Percentiles rank a stretch among this genome's conserved stretches.
Evolutionary conservation across 2,797 vertebrate species (phyloP).

Genomic region (Phoebastria nigripes): DNA sequence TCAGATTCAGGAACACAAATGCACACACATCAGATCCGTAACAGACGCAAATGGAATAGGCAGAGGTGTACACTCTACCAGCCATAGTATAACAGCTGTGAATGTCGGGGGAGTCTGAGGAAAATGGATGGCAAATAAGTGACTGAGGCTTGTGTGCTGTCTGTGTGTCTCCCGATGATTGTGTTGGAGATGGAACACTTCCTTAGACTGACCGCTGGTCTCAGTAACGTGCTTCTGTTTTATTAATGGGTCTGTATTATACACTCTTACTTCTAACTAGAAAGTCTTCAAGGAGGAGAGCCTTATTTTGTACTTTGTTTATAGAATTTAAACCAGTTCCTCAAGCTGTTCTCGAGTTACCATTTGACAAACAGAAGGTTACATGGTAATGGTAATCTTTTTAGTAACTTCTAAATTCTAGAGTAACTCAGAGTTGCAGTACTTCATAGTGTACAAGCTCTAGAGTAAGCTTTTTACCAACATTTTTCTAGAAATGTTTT

Average conservation of each 20-base stretch:
- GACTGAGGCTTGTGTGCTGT: not conserved
- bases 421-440: not conserved
- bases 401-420: not conserved
- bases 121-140: not conserved
- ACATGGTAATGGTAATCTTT: not conserved
- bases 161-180: not conserved
- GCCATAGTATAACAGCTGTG: not conserved
- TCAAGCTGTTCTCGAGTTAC: not conserved
- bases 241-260: not conserved
- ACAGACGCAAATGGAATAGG: not conserved
- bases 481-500: not conserved
- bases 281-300: not conserved
- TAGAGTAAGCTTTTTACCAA: not conserved
- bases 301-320: not conserved
- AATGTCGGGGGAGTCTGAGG: not conserved
- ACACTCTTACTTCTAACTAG: not conserved
- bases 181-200: fast-evolving
- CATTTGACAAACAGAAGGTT: not conserved
- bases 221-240: fast-evolving
- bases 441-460: not conserved
- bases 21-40: not conserved
- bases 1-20: not conserved
- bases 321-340: not conserved
- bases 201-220: not conserved
- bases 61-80: not conserved